These are phyloP conservation scores for Cyphomyrmex costatus DNA, from an alignment of 1,140 invertebrate genomes.

Conservation along the genomic window DNA sequence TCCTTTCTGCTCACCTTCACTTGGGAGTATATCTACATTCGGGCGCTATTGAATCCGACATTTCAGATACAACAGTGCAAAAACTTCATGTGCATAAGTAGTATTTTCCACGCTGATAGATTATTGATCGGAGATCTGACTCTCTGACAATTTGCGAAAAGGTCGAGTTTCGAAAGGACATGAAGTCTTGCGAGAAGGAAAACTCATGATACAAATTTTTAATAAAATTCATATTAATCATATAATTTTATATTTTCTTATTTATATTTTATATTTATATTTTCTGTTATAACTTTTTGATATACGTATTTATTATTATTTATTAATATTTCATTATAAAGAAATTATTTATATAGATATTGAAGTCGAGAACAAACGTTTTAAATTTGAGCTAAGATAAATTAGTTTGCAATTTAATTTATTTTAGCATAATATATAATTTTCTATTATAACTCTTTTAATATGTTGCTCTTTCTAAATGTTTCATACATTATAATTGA, in stretches of 20 bases:
- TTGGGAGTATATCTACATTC: constrained; percentile 34
- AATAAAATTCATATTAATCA: not conserved
- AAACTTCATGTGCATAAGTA: constrained; percentile 25
- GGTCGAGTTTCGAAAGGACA: not conserved
- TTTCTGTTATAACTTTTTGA: not conserved
- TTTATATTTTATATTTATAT: no score
- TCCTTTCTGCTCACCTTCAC: constrained; percentile 72
- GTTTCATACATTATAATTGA: not conserved
- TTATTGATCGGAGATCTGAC: not conserved
- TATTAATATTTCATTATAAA: not conserved
- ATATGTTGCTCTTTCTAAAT: not conserved
- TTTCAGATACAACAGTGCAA: constrained; percentile 42
- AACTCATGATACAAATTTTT: not conserved
- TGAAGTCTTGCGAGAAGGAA: not conserved
- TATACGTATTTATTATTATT: not conserved
- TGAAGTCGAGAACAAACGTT: not conserved
- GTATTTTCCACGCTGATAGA: constrained; percentile 11
- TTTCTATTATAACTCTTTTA: not conserved
- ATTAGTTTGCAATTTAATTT: not conserved
- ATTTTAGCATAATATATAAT: not conserved
- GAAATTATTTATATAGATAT: not conserved
- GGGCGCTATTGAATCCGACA: constrained; percentile 56
- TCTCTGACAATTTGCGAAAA: not conserved
- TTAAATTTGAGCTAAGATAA: not conserved
- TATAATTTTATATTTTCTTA: not conserved